phyloP scores from a whole-genome alignment of 2,797 vertebrate genomes.

The Selene dorsalis region DNA sequence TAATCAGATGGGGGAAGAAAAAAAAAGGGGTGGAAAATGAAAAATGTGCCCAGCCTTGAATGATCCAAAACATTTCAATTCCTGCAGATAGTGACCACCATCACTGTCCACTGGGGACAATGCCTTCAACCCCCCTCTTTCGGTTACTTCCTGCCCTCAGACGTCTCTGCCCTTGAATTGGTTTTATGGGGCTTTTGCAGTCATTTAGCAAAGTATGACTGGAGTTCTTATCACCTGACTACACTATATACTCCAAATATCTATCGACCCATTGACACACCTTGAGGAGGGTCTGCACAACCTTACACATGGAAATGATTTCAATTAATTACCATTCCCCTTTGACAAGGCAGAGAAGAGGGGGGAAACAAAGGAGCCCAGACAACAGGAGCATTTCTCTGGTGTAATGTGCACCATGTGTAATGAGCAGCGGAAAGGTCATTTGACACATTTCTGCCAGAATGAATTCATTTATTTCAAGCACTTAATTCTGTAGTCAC shows the following conservation, averaged over 20 bases:
- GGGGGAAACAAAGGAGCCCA: slow-evolving; percentile 70
- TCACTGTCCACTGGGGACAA: slow-evolving; percentile 69
- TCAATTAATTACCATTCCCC: slow-evolving; percentile 84
- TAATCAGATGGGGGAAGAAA: slow-evolving; percentile 66
- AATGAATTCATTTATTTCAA: slow-evolving; percentile 86
- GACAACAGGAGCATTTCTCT: slow-evolving; percentile 81
- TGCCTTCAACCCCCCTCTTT: slow-evolving; percentile 37
- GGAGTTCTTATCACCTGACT: slow-evolving; percentile 83
- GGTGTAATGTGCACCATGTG: slow-evolving; percentile 76
- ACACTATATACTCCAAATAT: slow-evolving; percentile 80
- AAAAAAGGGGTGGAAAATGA: slow-evolving; percentile 57
- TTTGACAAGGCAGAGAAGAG: slow-evolving; percentile 69
- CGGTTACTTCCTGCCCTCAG: slow-evolving; percentile 66
- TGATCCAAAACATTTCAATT: slow-evolving; percentile 82
- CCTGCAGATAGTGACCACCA: slow-evolving; percentile 75
- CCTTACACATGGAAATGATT: slow-evolving; percentile 84
- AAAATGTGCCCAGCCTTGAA: slow-evolving; percentile 81
- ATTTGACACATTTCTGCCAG: slow-evolving; percentile 85
- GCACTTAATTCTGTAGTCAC: slow-evolving; percentile 83
- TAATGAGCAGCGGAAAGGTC: slow-evolving; percentile 85
- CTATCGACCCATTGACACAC: slow-evolving; percentile 82
- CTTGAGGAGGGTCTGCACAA: slow-evolving; percentile 74
- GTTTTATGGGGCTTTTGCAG: slow-evolving; percentile 75
- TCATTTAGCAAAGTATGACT: slow-evolving; percentile 81
- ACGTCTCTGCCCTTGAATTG: slow-evolving; percentile 79